A percentile compares a stretch with the other conserved stretches of the same genome.
Conservation (phyloP, 2,888 invertebrate genomes). For the Metellina segmentata region DNA sequence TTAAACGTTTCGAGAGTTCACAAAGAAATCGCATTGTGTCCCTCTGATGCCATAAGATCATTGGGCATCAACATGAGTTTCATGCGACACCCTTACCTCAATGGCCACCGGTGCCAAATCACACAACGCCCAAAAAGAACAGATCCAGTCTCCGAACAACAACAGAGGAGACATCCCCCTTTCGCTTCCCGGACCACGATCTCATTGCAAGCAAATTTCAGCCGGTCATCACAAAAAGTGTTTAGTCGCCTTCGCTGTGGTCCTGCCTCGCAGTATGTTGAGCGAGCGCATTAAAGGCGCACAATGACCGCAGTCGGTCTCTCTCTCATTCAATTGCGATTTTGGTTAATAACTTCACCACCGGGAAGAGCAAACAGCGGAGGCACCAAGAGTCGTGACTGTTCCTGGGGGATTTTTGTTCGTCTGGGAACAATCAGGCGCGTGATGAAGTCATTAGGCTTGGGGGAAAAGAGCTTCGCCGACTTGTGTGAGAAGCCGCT, state of each 20-base stretch:
- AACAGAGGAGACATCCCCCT: neutral
- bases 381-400: constrained; percentile 53
- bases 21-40: neutral
- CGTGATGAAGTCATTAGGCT: constrained; percentile 72
- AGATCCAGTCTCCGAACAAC: neutral
- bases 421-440: constrained; percentile 57
- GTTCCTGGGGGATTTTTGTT: constrained; percentile 54
- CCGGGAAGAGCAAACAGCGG: constrained; percentile 47
- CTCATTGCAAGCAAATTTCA: neutral
- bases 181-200: neutral
- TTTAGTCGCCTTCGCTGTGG: neutral
- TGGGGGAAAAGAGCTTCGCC: constrained; percentile 24
- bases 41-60: neutral
- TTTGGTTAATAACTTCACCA: neutral
- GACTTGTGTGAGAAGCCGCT: constrained; percentile 9
- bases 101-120: neutral
- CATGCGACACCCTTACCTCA: neutral
- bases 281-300: neutral
- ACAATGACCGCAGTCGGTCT: constrained; percentile 37
- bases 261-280: neutral
- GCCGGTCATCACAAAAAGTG: neutral
- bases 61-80: neutral
- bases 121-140: neutral
- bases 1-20: neutral
- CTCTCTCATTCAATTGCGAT: neutral